phyloP scores from a whole-genome alignment of 2,888 invertebrate genomes.

The Blera fallax region DNA sequence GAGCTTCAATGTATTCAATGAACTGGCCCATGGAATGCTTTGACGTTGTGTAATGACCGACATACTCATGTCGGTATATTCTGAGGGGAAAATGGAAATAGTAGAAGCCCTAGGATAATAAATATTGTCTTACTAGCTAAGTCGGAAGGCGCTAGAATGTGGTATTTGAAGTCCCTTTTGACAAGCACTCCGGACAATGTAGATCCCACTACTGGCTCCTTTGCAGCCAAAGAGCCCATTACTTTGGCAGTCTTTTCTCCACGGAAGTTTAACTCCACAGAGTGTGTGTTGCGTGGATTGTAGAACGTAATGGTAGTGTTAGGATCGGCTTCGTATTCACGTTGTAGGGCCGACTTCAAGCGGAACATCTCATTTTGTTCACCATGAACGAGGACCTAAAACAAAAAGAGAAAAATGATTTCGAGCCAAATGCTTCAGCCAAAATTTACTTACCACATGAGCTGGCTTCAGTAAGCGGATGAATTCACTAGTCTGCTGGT shows the following conservation, averaged over 20 bases:
- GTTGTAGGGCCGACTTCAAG: conserved; percentile 94
- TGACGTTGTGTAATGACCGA: conserved; percentile 96
- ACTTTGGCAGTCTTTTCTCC: conserved; percentile 99
- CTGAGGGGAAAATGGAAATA: conserved; percentile 66
- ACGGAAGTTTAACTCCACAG: conserved; percentile 95
- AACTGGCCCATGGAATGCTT: conserved; percentile 90
- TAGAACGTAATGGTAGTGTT: conserved; percentile 92
- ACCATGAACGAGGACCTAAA: conserved; percentile 91
- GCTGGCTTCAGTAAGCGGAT: conserved; percentile 96
- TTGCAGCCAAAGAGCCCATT: conserved; percentile 95
- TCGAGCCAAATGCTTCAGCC: too few species aligned
- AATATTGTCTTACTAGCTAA: conserved; percentile 85
- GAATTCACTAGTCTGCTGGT: conserved; percentile 93
- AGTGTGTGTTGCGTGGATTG: conserved; percentile 97
- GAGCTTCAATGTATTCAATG: conserved; percentile 87
- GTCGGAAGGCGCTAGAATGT: conserved; percentile 95
- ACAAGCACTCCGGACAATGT: conserved; percentile 95
- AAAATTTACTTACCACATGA: conserved; percentile 88
- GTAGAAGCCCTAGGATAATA: not conserved
- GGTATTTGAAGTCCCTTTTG: conserved; percentile 98
- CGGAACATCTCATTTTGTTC: conserved; percentile 99
- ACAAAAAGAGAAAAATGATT: too few species aligned
- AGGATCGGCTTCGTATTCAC: conserved; percentile 88
- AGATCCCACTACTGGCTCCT: conserved; percentile 89
- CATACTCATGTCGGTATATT: conserved; percentile 97